Conservation (phyloP, 2,888 invertebrate genomes). For the Ennomos erosarius region DNA sequence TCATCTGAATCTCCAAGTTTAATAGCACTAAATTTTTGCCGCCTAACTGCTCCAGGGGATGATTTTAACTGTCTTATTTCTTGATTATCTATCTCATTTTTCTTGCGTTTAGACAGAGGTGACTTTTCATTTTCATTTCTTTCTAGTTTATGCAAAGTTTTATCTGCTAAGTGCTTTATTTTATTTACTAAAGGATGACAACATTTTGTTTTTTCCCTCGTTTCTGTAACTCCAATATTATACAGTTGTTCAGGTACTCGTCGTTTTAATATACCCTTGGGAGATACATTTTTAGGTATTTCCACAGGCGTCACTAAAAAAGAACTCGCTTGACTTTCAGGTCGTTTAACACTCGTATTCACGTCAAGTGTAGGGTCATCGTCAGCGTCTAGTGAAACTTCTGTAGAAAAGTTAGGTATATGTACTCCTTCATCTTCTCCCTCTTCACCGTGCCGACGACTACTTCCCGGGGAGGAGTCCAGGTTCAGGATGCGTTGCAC, state of each 20-base stretch:
- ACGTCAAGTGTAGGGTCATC: constrained; percentile 63
- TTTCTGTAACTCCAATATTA: constrained; percentile 72
- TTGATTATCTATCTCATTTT: constrained; percentile 80
- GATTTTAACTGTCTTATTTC: constrained; percentile 86
- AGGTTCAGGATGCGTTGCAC: constrained; percentile 75
- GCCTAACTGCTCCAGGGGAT: constrained; percentile 86
- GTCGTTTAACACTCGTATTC: constrained; percentile 60
- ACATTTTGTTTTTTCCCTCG: constrained; percentile 81
- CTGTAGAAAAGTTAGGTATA: constrained; percentile 81
- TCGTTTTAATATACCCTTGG: constrained; percentile 84
- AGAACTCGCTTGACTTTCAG: constrained; percentile 60
- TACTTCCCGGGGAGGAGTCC: constrained; percentile 81
- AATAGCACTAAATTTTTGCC: constrained; percentile 80
- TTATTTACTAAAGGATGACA: constrained; percentile 88
- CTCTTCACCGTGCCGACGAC: constrained; percentile 77
- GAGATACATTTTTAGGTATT: constrained; percentile 74
- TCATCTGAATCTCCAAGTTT: constrained; percentile 81
- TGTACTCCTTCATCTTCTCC: constrained; percentile 77
- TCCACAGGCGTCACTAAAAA: constrained; percentile 64
- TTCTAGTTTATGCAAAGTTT: constrained; percentile 83
- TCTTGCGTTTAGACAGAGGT: constrained; percentile 71
- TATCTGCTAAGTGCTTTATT: constrained; percentile 87
- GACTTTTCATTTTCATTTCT: constrained; percentile 74
- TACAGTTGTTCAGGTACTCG: constrained; percentile 73
- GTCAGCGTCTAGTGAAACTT: constrained; percentile 76